Base-by-base conservation (phyloP, 1,140 invertebrate genomes). In the Drosophila murphyi region DNA sequence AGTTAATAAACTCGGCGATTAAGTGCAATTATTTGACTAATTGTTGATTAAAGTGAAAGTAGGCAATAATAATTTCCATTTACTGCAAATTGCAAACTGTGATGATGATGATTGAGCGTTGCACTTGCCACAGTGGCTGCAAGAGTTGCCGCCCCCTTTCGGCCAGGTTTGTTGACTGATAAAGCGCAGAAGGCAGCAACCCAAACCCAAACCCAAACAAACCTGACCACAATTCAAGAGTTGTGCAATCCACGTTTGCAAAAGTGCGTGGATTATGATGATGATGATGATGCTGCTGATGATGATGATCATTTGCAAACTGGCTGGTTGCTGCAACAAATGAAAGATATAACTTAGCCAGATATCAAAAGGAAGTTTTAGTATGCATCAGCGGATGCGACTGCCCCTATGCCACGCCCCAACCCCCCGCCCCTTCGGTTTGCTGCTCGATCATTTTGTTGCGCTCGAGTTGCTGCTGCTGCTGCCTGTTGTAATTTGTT, bases 21-120 rank as follows among this genome's bases (percentile, higher is more conserved):
- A 37, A 51, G 1, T 20, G 20, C 41, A 63, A 59, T 60, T 64
- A 64, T 61, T 75, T 57, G 59, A n/a, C 59, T 62, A 72, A 72
- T 65, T 64, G 41, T 39, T 81, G 78, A 75, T 65, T 67, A 86
- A 76, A 81, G 82, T 82, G 82, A 87, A 85, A 85, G 82, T 78
- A 71, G 39, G 39, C 41, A 2, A 29, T 20, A 41, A 48, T 54
- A 64, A 85, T 73, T 77, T 70, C 60, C 63, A 73, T 41, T 57
- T 52, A 20, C 20, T 4, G 2, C 39, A 8, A 43, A 4, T 47
- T 51, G 52, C 29, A 54, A 74, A 78, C 82, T 41, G 79, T 47
- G 12, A 48, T 37, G 34, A 35, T 12, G 50, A 47, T 65, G 37
- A 43, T 45, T n/a, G 62, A 54, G 29, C 29, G n/a, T 45, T 35